Percentiles rank a stretch among this genome's conserved stretches.
Conservation (phyloP, 1,140 invertebrate species). For the Drosophila equinoxialis region DNA sequence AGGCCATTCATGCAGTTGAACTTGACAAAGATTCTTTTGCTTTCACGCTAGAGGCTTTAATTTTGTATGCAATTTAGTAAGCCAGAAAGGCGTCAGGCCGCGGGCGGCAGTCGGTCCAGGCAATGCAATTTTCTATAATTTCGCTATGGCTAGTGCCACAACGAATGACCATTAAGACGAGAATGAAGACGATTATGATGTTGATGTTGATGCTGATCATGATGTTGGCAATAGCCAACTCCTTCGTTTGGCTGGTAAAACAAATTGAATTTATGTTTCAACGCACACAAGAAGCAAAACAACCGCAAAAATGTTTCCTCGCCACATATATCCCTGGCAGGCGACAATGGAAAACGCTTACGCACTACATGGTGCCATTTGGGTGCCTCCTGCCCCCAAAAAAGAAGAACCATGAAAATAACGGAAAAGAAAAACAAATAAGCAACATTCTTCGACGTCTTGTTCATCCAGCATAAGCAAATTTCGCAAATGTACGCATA, state of each 20-base stretch:
- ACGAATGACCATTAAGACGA: neutral
- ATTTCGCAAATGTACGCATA: slow-evolving; percentile 74
- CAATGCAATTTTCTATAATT: slow-evolving; percentile 52
- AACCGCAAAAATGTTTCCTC: slow-evolving; percentile 29
- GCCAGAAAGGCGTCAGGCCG: slow-evolving; percentile 3
- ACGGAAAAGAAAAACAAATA: slow-evolving; percentile 11
- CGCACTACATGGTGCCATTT: slow-evolving; percentile 32
- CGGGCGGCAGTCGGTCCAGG: neutral
- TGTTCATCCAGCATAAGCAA: slow-evolving; percentile 59
- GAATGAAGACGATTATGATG: neutral
- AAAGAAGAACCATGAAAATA: neutral
- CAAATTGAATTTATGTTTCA: slow-evolving; percentile 67
- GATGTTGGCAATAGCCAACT: slow-evolving; percentile 9
- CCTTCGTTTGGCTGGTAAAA: slow-evolving; percentile 20
- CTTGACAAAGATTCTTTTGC: slow-evolving; percentile 50
- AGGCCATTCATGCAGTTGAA: slow-evolving; percentile 62
- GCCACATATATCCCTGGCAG: slow-evolving; percentile 42
- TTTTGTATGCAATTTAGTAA: slow-evolving; percentile 52
- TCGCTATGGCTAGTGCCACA: neutral
- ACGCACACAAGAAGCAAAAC: slow-evolving; percentile 23
- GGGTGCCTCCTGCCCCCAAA: slow-evolving; percentile 1
- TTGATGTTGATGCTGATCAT: no score
- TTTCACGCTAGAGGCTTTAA: slow-evolving; percentile 47
- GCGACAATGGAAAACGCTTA: slow-evolving; percentile 45
- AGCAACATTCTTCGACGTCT: slow-evolving; percentile 10